Conservation (phyloP, 2,797 vertebrate species). For the Acanthurus leucopareius region DNA sequence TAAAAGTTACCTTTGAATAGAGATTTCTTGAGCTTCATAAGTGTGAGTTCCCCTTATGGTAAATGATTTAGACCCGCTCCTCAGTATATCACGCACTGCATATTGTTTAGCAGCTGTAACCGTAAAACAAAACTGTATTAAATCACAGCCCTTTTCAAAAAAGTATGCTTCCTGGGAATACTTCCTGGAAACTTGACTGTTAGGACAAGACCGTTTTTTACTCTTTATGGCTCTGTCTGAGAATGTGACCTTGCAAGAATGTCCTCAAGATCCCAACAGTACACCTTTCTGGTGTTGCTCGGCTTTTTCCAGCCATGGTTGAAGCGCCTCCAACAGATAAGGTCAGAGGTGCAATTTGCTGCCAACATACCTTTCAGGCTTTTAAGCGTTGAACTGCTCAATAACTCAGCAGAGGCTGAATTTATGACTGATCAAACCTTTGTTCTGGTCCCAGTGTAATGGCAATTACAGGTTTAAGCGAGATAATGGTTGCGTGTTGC, state of each 20-base stretch:
- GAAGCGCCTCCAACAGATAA: constrained; percentile 4
- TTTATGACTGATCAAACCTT: constrained; percentile 42
- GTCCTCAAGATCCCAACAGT: constrained; percentile 15
- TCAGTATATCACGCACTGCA: not conserved
- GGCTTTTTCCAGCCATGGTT: constrained; percentile 13
- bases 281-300: constrained; percentile 6
- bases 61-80: not conserved
- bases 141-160: not conserved
- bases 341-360: constrained; percentile 14
- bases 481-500: constrained; percentile 26
- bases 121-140: not conserved
- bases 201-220: not conserved
- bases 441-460: constrained; percentile 33
- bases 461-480: constrained; percentile 32
- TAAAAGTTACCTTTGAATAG: constrained; percentile 16
- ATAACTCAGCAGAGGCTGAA: constrained; percentile 3
- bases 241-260: constrained; percentile 39
- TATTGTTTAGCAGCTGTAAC: not conserved
- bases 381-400: constrained; percentile 1
- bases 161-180: not conserved
- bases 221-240: constrained; percentile 22
- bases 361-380: constrained; percentile 4
- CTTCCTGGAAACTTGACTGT: not conserved
- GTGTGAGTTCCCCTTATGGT: no score
- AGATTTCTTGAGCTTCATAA: not conserved